A percentile compares a stretch with the other conserved stretches of the same genome.
These are phyloP conservation scores for Rotaria macrura DNA, from an alignment of 2,888 invertebrate genomes.

Conservation along the genomic window DNA sequence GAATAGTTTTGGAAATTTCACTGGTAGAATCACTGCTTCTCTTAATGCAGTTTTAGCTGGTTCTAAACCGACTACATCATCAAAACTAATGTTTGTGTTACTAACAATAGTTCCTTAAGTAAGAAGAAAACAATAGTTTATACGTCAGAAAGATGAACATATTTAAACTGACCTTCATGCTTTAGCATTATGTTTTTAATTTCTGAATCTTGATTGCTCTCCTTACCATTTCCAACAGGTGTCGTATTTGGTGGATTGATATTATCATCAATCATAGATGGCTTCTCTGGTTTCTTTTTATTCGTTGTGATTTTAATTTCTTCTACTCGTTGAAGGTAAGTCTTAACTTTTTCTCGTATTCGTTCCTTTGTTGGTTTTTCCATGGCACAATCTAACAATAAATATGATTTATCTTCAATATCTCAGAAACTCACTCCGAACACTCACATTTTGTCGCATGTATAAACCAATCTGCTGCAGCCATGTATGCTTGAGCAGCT, in stretches of 20 bases:
- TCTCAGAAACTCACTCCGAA: not conserved
- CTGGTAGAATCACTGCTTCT: slow-evolving; percentile 95
- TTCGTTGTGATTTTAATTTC: slow-evolving; percentile 78
- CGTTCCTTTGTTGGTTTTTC: slow-evolving; percentile 92
- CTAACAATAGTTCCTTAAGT: slow-evolving; percentile 75
- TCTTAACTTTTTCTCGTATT: slow-evolving; percentile 79
- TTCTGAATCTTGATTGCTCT: not conserved
- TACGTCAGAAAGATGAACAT: not conserved
- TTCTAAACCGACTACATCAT: slow-evolving; percentile 91
- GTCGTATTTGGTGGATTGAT: not conserved
- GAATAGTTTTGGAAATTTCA: slow-evolving; percentile 93
- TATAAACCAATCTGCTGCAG: slow-evolving; percentile 93
- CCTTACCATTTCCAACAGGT: not conserved
- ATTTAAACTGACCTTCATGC: not conserved
- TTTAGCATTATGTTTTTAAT: not conserved
- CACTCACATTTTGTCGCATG: slow-evolving; percentile 89
- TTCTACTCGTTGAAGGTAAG: slow-evolving; percentile 90
- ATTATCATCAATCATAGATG: slow-evolving; percentile 22
- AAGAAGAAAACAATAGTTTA: not conserved
- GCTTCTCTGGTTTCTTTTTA: slow-evolving; percentile 33
- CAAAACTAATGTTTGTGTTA: slow-evolving; percentile 93
- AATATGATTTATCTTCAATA: not conserved
- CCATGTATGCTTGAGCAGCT: slow-evolving; percentile 83
- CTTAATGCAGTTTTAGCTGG: slow-evolving; percentile 93
- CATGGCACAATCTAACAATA: slow-evolving; percentile 70